A percentile compares a stretch with the other conserved stretches of the same genome.
Conservation (phyloP, 2,888 invertebrate genomes). For the Papilio protenor region DNA sequence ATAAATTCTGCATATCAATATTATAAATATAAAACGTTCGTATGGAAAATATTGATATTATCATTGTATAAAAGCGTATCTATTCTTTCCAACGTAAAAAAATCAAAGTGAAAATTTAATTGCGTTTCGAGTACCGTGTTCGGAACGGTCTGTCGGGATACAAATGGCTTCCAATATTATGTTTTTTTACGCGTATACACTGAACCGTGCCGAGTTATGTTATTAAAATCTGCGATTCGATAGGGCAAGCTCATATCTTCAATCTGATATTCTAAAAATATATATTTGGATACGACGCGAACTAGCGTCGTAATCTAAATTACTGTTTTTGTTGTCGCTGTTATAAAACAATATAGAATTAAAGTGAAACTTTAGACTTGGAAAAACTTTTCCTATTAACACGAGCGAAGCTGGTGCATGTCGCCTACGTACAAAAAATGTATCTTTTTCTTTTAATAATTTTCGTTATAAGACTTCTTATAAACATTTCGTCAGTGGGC, state of each 20-base stretch:
- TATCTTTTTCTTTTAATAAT: conserved; percentile 22
- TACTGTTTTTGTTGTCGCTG: background rate
- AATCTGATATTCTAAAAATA: conserved; percentile 16
- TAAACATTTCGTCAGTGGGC: conserved; percentile 29
- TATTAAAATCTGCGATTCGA: conserved; percentile 29
- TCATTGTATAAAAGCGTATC: background rate
- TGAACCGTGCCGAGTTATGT: conserved; percentile 13
- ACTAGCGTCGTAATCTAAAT: too few relatives aligned
- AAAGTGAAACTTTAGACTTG: background rate
- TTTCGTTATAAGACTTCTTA: conserved; percentile 21
- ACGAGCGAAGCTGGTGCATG: background rate
- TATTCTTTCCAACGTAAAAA: background rate
- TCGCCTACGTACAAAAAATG: background rate
- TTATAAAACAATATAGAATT: background rate
- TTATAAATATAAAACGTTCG: background rate
- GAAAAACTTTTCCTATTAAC: background rate
- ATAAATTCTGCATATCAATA: background rate
- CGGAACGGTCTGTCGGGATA: conserved; percentile 11
- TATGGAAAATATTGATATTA: background rate
- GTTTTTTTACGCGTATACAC: background rate
- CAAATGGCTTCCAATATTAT: conserved; percentile 20
- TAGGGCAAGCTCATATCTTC: conserved; percentile 10
- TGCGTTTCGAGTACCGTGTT: conserved; percentile 8
- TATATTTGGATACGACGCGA: background rate
- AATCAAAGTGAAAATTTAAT: conserved; percentile 1